These are phyloP conservation scores for Chlorodrepanis virens DNA, from an alignment of 2,113 vertebrate genomes.

Conservation along the genomic window DNA sequence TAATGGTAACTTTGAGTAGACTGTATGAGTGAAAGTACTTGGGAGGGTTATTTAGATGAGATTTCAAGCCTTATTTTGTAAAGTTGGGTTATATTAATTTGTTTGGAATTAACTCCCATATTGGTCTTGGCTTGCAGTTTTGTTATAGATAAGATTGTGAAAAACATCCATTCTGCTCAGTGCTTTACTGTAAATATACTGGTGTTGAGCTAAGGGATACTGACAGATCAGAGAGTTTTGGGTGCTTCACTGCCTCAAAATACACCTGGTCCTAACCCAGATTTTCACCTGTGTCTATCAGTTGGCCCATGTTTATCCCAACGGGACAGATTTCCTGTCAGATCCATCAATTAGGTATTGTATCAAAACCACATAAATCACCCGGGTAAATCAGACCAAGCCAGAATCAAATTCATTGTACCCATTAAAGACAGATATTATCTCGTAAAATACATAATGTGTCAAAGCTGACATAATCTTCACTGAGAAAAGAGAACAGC, in stretches of 20 bases:
- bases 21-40: not conserved
- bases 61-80: not conserved
- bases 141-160: not conserved
- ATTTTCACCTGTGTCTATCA: conserved; percentile 2
- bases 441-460: conserved; percentile 34
- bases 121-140: not conserved
- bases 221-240: not conserved
- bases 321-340: conserved; percentile 31
- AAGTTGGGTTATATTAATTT: not conserved
- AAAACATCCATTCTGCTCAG: not conserved
- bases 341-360: not conserved
- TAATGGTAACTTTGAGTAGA: not conserved
- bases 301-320: not conserved
- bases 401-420: conserved; percentile 26
- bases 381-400: conserved; percentile 39
- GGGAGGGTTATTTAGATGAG: not conserved
- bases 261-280: not conserved
- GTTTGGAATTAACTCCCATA: not conserved
- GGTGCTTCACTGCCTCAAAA: not conserved
- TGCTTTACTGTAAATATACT: not conserved
- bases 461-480: conserved; percentile 11
- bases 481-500: not conserved
- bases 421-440: conserved; percentile 17
- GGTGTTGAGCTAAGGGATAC: not conserved
- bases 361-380: conserved; percentile 44